phyloP scores from a whole-genome alignment of 2,113 vertebrate genomes.

The Prietella phreatophila region DNA sequence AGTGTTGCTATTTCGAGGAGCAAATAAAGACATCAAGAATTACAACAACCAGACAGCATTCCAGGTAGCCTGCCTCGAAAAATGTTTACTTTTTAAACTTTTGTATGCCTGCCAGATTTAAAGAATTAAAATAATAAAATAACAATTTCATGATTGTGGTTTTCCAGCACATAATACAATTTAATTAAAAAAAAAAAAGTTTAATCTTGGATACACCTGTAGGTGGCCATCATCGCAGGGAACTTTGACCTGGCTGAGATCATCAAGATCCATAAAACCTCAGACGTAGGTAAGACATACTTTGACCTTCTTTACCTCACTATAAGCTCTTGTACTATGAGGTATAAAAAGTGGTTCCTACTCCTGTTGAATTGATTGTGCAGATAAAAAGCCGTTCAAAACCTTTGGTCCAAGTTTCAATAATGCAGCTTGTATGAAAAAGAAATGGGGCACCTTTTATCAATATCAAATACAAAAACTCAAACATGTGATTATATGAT shows the following conservation, averaged over 20 bases:
- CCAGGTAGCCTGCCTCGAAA: conserved; percentile 72
- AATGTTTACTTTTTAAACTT: background rate
- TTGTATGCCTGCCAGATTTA: background rate
- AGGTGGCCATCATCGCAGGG: conserved; percentile 98
- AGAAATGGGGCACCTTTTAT: conserved; percentile 7
- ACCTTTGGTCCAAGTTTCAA: background rate
- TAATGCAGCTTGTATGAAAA: background rate
- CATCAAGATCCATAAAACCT: conserved; percentile 94
- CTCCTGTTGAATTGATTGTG: background rate
- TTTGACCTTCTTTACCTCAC: conserved; percentile 10
- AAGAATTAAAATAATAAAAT: background rate
- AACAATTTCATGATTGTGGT: background rate
- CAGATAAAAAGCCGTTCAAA: background rate
- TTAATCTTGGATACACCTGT: background rate
- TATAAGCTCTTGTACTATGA: background rate
- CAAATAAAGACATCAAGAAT: conserved; percentile 94
- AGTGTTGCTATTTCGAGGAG: conserved; percentile 92
- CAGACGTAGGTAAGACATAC: conserved; percentile 88
- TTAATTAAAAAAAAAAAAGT: background rate
- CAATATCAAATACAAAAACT: background rate
- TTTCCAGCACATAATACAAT: background rate
- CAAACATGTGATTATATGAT: background rate
- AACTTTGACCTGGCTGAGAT: conserved; percentile 96
- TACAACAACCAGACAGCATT: conserved; percentile 98
- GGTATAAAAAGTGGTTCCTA: background rate